Base-by-base conservation (phyloP, 2,797 vertebrate genomes). In the Pipistrellus nathusii region DNA sequence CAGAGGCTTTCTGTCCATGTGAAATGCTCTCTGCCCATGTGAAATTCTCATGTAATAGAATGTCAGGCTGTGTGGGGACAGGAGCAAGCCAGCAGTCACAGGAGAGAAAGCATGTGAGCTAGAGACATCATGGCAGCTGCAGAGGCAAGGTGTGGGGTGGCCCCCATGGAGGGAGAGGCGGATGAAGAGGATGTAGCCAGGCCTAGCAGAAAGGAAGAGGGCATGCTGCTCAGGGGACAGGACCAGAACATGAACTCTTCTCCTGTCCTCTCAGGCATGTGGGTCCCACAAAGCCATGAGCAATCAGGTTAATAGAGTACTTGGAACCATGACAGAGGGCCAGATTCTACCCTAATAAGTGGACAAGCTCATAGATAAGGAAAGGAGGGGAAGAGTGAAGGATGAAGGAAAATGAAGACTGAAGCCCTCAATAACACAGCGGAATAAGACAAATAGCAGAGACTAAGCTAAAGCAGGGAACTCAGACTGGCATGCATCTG, bases 261-360 rank as follows among this genome's bases (percentile, higher is more conserved):
- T 44, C 48, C 51, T 46, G 7, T 13, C 53, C n/a, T 88, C 32
- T n/a, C 35, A 44, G 41, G 44, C 4, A n/a, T 17, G 46, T 38
- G n/a, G n/a, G 51, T 59, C 35, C 69, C 41, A 21, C 21, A n/a
- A 76, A 25, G 46, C 30, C 41, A 18, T 1, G 30, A 82, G 12
- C 38, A 5, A 10, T 25, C n/a, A 10, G n/a, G 25, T 38, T 18
- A 51, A 53, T 27, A 69, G 48, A 25, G 27, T n/a, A n/a, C 55
- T 15, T 1, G 1, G 51, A 0, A 1, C n/a, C 64, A n/a, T 0
- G 0, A 57, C 6, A 14, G 57, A 69, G 15, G 6, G 20, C 30
- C 46, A 59, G 55, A 27, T 9, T 23, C 73, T 48, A 32, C 41
- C 57, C 48, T 69, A 51, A 11, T 2, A 57, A 12, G 32, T 11